A percentile compares a stretch with the other conserved stretches of the same genome.
Evolutionary conservation across 2,888 invertebrate genomes (phyloP).

Genomic region (Dyspetes luteomarginatus): DNA sequence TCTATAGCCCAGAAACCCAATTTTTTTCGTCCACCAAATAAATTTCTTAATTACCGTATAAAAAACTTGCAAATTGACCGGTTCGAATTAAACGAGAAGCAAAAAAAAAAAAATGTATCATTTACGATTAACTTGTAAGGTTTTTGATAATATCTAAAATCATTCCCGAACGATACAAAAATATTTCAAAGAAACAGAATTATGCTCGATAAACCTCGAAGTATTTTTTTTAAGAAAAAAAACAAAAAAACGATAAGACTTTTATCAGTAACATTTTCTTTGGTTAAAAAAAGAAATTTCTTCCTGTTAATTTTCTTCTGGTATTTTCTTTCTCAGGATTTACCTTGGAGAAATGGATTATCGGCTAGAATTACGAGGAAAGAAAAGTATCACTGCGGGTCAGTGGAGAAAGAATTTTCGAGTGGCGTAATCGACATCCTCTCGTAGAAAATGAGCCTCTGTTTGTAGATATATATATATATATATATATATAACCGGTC

Average conservation of each 20-base stretch:
- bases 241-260: background rate
- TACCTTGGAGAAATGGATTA: background rate
- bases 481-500: no score
- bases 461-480: conserved; percentile 68
- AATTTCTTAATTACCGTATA: no score
- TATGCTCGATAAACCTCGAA: background rate
- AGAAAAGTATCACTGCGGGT: conserved; percentile 24
- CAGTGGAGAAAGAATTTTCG: conserved; percentile 25
- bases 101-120: no score
- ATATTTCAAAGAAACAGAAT: no score
- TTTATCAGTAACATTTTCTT: conserved; percentile 28
- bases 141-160: no score
- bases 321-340: conserved; percentile 12
- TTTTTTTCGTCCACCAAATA: background rate
- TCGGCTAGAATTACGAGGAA: conserved; percentile 54
- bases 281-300: background rate
- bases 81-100: no score
- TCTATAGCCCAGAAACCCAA: background rate
- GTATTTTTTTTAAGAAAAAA: background rate
- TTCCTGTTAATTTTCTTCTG: background rate
- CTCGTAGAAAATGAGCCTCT: conserved; percentile 64
- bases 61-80: no score
- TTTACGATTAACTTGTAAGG: no score
- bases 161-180: no score
- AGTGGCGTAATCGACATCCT: conserved; percentile 53